These are phyloP conservation scores for Pseudococcus viburni DNA, from an alignment of 2,888 invertebrate genomes.

Conservation along the genomic window DNA sequence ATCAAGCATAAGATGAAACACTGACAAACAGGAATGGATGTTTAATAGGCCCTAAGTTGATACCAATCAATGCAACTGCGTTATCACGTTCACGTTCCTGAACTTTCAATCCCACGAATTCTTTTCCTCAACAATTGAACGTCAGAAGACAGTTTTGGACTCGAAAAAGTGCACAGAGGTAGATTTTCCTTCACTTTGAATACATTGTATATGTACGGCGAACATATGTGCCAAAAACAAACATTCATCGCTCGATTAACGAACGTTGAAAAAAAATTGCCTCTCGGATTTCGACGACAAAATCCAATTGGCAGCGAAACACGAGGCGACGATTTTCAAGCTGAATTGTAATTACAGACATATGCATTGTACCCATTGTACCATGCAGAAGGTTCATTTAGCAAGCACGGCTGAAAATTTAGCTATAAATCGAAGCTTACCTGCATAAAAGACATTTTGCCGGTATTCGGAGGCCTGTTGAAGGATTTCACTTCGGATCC, in stretches of 20 bases:
- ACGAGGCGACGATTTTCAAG: neutral
- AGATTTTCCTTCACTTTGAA: too few relatives aligned
- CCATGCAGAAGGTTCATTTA: neutral
- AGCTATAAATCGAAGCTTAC: constrained; percentile 12
- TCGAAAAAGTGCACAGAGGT: too few relatives aligned
- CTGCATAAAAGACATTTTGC: constrained; percentile 31
- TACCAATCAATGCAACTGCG: too few relatives aligned
- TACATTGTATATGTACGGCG: neutral
- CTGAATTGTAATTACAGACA: neutral
- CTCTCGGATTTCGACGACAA: neutral
- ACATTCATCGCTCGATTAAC: neutral
- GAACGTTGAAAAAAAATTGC: neutral
- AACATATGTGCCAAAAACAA: constrained; percentile 2
- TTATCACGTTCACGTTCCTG: too few relatives aligned
- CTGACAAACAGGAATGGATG: too few relatives aligned
- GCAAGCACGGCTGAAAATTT: neutral
- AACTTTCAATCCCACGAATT: too few relatives aligned
- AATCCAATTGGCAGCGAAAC: neutral
- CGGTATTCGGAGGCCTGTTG: neutral
- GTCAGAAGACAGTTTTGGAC: too few relatives aligned
- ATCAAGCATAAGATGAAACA: too few relatives aligned
- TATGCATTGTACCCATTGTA: neutral
- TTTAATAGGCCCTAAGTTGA: too few relatives aligned
- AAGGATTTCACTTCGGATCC: neutral
- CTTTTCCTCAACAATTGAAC: too few relatives aligned